A percentile compares a stretch with the other conserved stretches of the same genome.
phyloP scores from a whole-genome alignment of 2,888 invertebrate genomes.

The Lutraria lutraria region DNA sequence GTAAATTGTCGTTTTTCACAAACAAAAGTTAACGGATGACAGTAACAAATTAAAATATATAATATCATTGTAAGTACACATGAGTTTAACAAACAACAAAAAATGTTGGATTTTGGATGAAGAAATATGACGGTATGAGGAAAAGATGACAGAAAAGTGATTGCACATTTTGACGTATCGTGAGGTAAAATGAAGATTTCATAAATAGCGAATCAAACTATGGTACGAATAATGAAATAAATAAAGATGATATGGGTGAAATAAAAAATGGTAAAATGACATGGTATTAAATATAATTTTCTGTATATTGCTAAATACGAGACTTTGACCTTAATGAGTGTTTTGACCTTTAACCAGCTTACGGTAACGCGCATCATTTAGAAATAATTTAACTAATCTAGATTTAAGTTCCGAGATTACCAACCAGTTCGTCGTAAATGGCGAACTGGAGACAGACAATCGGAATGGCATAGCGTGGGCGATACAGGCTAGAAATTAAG shows the following conservation, averaged over 20 bases:
- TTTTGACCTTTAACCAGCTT: background rate
- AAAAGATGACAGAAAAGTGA: conserved; percentile 1
- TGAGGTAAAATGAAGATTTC: background rate
- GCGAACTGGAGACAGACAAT: background rate
- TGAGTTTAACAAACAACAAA: background rate
- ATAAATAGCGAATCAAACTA: background rate
- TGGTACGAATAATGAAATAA: conserved; percentile 15
- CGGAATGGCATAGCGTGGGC: background rate
- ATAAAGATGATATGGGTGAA: background rate
- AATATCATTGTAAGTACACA: background rate
- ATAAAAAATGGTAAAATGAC: background rate
- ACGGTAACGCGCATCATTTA: background rate
- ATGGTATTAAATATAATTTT: background rate
- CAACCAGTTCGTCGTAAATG: background rate
- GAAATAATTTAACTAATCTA: background rate
- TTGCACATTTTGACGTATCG: conserved; percentile 1
- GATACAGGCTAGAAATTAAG: background rate
- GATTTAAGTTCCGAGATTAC: background rate
- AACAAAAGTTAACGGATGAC: background rate
- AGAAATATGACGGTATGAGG: background rate
- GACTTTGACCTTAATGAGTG: background rate
- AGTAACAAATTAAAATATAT: background rate
- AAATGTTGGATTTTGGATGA: background rate
- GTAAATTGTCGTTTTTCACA: background rate
- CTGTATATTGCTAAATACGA: background rate